Conservation (phyloP, 2,888 invertebrate species). For the Colletes collaris region DNA sequence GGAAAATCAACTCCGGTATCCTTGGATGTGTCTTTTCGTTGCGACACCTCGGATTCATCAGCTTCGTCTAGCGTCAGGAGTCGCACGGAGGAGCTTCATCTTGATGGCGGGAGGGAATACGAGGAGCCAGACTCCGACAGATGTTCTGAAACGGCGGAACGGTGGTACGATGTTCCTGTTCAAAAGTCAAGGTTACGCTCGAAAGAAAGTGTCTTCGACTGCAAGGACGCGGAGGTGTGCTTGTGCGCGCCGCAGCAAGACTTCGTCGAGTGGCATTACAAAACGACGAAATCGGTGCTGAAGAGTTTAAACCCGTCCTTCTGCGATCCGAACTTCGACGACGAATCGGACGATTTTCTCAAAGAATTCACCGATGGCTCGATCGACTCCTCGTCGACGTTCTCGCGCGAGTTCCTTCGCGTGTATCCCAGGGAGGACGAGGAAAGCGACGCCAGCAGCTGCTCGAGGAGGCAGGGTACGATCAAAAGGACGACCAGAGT, state of each 20-base stretch:
- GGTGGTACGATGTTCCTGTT: constrained; percentile 33
- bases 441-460: background rate
- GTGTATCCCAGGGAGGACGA: background rate
- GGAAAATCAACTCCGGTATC: background rate
- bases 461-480: constrained; percentile 38
- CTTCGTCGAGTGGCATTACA: constrained; percentile 24
- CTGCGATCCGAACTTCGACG: background rate
- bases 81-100: background rate
- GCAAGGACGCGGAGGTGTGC: constrained; percentile 31
- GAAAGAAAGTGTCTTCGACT: constrained; percentile 43
- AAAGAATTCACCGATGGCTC: constrained; percentile 1
- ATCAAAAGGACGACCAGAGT: constrained; percentile 24
- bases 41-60: constrained; percentile 3
- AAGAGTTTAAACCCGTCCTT: constrained; percentile 20
- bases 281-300: constrained; percentile 40
- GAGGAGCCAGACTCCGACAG: background rate
- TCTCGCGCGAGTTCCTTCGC: constrained; percentile 4
- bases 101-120: background rate
- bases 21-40: background rate
- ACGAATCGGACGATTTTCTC: background rate
- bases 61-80: background rate
- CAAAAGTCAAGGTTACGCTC: constrained; percentile 48
- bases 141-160: constrained; percentile 7
- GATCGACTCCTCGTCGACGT: background rate
- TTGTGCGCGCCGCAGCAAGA: constrained; percentile 16